Percentiles rank a stretch among this genome's conserved stretches.
Evolutionary conservation across 2,113 vertebrate species (phyloP).

Genomic region (Ciconia stormi): DNA sequence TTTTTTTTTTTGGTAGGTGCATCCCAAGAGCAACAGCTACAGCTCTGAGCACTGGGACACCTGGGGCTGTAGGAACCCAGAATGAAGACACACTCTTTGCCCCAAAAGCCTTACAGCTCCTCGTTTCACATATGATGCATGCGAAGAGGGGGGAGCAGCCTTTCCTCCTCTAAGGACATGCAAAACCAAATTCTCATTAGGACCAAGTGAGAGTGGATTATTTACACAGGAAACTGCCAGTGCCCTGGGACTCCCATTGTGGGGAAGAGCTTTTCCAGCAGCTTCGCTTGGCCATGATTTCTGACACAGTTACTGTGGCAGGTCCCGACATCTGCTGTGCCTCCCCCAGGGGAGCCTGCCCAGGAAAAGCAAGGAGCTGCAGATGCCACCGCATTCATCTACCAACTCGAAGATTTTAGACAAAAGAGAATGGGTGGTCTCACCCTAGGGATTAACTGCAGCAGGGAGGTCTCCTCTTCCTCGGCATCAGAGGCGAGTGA

Average conservation of each 20-base stretch:
- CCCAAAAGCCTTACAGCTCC: background rate
- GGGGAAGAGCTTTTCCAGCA: background rate
- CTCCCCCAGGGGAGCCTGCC: background rate
- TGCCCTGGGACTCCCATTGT: background rate
- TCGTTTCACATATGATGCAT: fast-evolving
- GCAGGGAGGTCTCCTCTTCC: background rate
- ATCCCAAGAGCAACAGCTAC: background rate
- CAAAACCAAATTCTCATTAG: background rate
- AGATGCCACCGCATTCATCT: background rate
- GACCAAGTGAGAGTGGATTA: background rate
- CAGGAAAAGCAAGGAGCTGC: background rate
- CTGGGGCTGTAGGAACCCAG: background rate
- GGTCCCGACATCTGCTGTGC: background rate
- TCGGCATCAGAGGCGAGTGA: background rate
- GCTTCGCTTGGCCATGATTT: background rate
- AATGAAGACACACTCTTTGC: fast-evolving
- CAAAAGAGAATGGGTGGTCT: conserved; percentile 8
- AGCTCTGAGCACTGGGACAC: background rate
- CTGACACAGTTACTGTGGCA: background rate
- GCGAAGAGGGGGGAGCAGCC: background rate
- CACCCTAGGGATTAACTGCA: background rate
- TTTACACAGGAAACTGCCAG: background rate
- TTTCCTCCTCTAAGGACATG: background rate
- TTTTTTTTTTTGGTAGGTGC: background rate
- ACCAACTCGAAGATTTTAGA: background rate